A percentile compares a stretch with the other conserved stretches of the same genome.
phyloP scores from a whole-genome alignment of 2,797 vertebrate genomes.

The Dermochelys coriacea region DNA sequence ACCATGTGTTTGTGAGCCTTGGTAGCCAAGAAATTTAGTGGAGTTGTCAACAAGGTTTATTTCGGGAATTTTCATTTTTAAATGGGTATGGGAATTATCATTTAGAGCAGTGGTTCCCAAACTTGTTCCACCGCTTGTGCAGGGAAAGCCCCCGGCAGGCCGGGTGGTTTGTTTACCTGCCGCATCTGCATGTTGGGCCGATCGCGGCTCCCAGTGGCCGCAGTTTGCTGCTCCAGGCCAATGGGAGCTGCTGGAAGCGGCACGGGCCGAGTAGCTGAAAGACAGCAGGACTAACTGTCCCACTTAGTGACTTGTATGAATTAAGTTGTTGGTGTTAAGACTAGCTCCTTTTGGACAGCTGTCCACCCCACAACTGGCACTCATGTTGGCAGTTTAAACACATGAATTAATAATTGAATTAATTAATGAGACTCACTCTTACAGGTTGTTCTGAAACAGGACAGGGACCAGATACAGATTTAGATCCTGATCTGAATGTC shows the following conservation, averaged over 20 bases:
- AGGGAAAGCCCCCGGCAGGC: too few species aligned
- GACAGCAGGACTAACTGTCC: background rate
- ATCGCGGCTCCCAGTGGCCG: too few species aligned
- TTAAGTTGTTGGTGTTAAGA: background rate
- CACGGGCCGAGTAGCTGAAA: background rate
- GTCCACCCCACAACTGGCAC: background rate
- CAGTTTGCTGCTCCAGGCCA: too few species aligned
- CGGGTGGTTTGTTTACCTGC: too few species aligned
- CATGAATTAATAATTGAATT: background rate
- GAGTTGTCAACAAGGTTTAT: background rate
- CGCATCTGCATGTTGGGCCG: too few species aligned
- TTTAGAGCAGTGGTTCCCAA: background rate
- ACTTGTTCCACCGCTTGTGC: too few species aligned
- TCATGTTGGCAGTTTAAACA: background rate
- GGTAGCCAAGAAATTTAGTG: accelerated
- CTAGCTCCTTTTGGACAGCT: background rate
- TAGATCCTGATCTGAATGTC: background rate
- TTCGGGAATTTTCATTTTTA: background rate
- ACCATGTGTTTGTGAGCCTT: background rate
- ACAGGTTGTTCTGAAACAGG: background rate
- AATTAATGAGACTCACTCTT: background rate
- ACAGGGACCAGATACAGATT: background rate
- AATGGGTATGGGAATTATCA: background rate
- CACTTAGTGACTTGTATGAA: background rate
- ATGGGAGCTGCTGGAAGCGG: too few species aligned